Evolutionary conservation across 2,888 invertebrate species (phyloP), one percentile per base, ranked within the genome.

Genomic region (Agrochola lychnidis): DNA sequence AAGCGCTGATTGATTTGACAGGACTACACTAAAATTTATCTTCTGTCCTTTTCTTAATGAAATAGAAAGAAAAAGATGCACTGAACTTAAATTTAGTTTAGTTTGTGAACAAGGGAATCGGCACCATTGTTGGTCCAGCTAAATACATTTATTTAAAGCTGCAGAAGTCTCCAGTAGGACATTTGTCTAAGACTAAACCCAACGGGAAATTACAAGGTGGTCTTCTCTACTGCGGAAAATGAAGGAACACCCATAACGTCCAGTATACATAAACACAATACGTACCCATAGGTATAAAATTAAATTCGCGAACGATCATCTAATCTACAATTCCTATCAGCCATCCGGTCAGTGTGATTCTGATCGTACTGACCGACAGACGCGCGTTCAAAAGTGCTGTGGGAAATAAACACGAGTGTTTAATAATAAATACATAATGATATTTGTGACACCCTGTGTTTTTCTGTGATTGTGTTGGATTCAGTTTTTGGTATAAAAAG

Each of bases 311-410:
- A 82, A 10, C 59, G 63, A 81, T 82, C 76, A 67, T 67, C 36
- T 67, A 82, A 85, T 85, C 74, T 25, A 69, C 67, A 57, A 73
- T 76, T 64, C 59, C 16, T 63, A 61, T 70, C 69, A 40, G 42
- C 6, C 56, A 30, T 59, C 40, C 57, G 25, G 76, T 83, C 88
- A 91, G 90, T 91, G 70, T 73, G 61, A 64, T 71, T 77, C 81
- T 81, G 87, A 86, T 84, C 87, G 88, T 42, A 66, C 63, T 71
- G 79, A 71, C 68, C 56, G 77, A 4, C 76, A 76, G 85, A 67
- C 85, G 89, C 73, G 67, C 51, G 78, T 53, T 25, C 53, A 5
- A 57, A 53, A 72, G 76, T 81, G 82, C 42, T 61, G 56, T 70
- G 73, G 4, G 10, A 63, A 67, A 73, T 40, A 59, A 6, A 57